These are phyloP conservation scores for Corythucha ciliata DNA, from an alignment of 2,888 invertebrate genomes.

Conservation along the genomic window DNA sequence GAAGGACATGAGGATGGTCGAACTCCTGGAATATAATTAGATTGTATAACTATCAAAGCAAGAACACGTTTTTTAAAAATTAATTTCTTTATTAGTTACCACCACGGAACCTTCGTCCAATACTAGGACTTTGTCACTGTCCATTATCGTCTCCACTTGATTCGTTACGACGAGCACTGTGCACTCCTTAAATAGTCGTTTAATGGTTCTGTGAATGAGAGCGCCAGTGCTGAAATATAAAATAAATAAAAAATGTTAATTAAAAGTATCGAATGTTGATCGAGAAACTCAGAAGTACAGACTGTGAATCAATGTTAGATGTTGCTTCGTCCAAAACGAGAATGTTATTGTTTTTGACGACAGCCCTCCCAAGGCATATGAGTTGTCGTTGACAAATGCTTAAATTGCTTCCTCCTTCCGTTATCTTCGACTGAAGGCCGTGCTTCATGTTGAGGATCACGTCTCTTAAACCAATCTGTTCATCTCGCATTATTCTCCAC, in stretches of 20 bases:
- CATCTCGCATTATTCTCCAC: too few relatives aligned
- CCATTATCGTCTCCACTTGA: slow-evolving; percentile 85
- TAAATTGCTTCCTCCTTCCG: slow-evolving; percentile 71
- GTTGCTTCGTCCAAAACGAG: slow-evolving; percentile 87
- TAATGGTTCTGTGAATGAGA: slow-evolving; percentile 74
- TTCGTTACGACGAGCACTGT: slow-evolving; percentile 88
- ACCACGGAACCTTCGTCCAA: slow-evolving; percentile 71
- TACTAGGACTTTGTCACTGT: slow-evolving; percentile 78
- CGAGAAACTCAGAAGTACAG: slow-evolving; percentile 39
- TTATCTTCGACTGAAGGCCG: slow-evolving; percentile 58
- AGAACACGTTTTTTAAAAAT: too few relatives aligned
- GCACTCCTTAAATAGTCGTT: slow-evolving; percentile 66
- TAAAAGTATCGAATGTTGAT: not conserved
- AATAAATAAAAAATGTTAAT: too few relatives aligned
- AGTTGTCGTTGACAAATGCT: slow-evolving; percentile 86
- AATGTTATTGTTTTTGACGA: slow-evolving; percentile 72
- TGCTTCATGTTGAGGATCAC: slow-evolving; percentile 49
- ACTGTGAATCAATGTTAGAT: slow-evolving; percentile 84
- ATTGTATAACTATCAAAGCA: not conserved
- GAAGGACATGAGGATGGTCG: slow-evolving; percentile 61
- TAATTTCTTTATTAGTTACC: slow-evolving; percentile 37
- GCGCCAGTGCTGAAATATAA: slow-evolving; percentile 62
- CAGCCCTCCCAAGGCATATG: slow-evolving; percentile 80
- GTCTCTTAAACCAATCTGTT: slow-evolving; percentile 66
- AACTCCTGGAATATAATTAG: slow-evolving; percentile 49